Evolutionary conservation across 2,888 invertebrate genomes (phyloP).

Genomic region (Lasioglossum malachurum): DNA sequence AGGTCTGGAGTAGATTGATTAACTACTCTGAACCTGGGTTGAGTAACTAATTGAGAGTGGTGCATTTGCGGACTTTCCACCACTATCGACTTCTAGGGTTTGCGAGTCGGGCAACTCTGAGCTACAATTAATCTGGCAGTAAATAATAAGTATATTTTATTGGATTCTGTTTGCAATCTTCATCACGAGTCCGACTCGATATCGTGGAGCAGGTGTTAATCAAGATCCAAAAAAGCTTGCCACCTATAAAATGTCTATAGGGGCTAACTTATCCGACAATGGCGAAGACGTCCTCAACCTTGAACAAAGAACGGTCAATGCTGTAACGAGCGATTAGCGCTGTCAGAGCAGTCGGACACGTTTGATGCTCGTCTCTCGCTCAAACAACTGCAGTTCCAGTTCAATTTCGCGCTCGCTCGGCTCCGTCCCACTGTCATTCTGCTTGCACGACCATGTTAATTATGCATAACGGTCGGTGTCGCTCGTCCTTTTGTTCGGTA

Average conservation of each 20-base stretch:
- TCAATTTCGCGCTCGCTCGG: background rate
- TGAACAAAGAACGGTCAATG: background rate
- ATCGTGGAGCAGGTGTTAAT: too few relatives aligned
- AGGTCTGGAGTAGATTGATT: background rate
- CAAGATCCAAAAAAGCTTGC: too few relatives aligned
- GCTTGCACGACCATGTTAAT: background rate
- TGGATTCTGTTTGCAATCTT: too few relatives aligned
- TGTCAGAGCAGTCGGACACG: background rate
- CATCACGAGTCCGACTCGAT: too few relatives aligned
- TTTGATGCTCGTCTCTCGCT: background rate
- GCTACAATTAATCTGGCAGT: background rate
- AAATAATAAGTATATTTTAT: too few relatives aligned
- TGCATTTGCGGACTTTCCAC: background rate
- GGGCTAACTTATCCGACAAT: background rate
- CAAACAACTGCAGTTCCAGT: background rate
- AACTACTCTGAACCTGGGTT: background rate
- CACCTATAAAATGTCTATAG: too few relatives aligned
- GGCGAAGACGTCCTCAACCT: background rate
- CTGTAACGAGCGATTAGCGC: background rate
- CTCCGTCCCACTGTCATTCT: background rate
- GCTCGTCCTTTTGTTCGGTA: background rate
- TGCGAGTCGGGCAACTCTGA: background rate
- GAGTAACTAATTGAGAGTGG: background rate
- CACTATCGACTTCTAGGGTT: background rate
- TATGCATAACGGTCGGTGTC: slow-evolving; percentile 1